Evolutionary conservation across 2,797 vertebrate genomes (phyloP).

Genomic region (Gallinago stenura): DNA sequence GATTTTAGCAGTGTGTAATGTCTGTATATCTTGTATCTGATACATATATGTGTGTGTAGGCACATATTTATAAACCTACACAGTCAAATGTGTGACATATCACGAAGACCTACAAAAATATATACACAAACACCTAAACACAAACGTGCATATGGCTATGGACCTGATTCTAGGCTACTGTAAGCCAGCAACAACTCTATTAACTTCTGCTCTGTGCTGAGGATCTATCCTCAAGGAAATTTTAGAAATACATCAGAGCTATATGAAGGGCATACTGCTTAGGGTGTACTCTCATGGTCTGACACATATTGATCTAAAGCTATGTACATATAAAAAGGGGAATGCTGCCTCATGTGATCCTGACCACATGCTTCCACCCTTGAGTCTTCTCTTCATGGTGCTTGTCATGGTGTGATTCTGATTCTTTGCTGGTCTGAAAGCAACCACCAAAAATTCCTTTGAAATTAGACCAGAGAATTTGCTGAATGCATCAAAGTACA

Average conservation of each 20-base stretch:
- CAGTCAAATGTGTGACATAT: background rate
- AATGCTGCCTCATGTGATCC: background rate
- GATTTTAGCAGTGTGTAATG: background rate
- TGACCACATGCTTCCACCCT: background rate
- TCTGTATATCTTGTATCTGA: background rate
- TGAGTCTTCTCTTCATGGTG: background rate
- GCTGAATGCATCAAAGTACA: background rate
- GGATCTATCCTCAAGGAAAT: background rate
- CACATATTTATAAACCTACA: background rate
- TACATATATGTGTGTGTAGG: background rate
- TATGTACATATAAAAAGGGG: background rate
- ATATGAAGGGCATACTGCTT: rapidly evolving
- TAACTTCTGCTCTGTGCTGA: background rate
- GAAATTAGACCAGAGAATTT: background rate
- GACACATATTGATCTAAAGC: background rate
- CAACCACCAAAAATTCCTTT: background rate
- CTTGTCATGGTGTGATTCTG: background rate
- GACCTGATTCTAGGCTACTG: background rate
- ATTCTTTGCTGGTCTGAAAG: background rate
- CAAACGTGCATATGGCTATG: background rate
- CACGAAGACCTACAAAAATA: background rate
- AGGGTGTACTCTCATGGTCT: background rate
- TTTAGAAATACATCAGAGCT: background rate
- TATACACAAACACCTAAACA: background rate
- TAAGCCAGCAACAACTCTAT: background rate